phyloP scores from a whole-genome alignment of 2,888 invertebrate genomes.

The Phengaris arion region DNA sequence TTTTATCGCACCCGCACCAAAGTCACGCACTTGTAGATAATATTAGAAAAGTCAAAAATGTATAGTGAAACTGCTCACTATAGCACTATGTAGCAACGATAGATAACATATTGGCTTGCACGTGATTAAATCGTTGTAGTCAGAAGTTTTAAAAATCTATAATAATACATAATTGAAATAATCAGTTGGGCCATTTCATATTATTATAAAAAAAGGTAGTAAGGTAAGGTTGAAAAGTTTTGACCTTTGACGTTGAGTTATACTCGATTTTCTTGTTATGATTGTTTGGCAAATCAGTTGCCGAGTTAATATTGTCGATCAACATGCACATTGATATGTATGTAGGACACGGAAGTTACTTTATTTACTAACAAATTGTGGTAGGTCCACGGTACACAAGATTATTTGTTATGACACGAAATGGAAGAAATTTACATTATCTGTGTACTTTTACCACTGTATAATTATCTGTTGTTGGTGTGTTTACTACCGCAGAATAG shows the following conservation, averaged over 20 bases:
- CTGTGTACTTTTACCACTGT: conserved; percentile 7
- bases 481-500: not conserved
- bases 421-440: conserved; percentile 21
- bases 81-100: not conserved
- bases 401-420: conserved; percentile 34
- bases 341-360: conserved; percentile 34
- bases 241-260: too few species aligned
- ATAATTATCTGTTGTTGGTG: not conserved
- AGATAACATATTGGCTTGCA: conserved; percentile 9
- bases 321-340: conserved; percentile 32
- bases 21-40: conserved; percentile 31
- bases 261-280: too few species aligned
- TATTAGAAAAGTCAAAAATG: conserved; percentile 27
- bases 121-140: not conserved
- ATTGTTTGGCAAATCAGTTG: conserved; percentile 14
- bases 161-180: too few species aligned
- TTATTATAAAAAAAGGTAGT: too few species aligned
- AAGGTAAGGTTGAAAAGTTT: too few species aligned
- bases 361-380: conserved; percentile 22
- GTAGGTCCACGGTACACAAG: conserved; percentile 36
- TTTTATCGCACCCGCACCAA: conserved; percentile 29
- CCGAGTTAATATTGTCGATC: conserved; percentile 10
- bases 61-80: conserved; percentile 24
- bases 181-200: too few species aligned
- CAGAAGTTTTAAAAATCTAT: too few species aligned